These are phyloP conservation scores for Chaetogeoica ovagalla DNA, from an alignment of 2,888 invertebrate genomes.

Conservation along the genomic window DNA sequence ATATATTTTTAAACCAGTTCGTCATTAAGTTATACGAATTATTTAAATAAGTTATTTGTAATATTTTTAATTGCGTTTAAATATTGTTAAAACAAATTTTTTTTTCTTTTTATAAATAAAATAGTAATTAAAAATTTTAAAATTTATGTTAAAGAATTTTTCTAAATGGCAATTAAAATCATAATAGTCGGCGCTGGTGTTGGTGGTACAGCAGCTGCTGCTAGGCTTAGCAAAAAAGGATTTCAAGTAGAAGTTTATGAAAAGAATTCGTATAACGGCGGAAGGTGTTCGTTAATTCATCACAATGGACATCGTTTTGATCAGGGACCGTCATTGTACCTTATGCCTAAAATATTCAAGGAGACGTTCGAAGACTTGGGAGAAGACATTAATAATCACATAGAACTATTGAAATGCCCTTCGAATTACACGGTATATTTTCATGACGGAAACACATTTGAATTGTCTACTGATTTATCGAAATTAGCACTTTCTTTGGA, in stretches of 20 bases:
- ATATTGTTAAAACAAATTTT: too few relatives aligned
- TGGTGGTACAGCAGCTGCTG: slow-evolving; percentile 27
- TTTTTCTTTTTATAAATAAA: too few relatives aligned
- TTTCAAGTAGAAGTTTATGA: slow-evolving; percentile 36
- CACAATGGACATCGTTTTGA: slow-evolving; percentile 36
- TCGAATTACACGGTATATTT: slow-evolving; percentile 19
- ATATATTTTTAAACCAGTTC: too few relatives aligned
- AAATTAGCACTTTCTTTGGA: slow-evolving; percentile 12
- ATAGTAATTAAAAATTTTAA: too few relatives aligned
- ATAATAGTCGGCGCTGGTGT: slow-evolving; percentile 32
- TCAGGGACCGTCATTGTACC: slow-evolving; percentile 28
- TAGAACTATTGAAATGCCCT: slow-evolving; percentile 8
- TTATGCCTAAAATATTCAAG: slow-evolving; percentile 32
- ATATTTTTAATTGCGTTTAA: too few relatives aligned
- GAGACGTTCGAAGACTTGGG: slow-evolving; percentile 27
- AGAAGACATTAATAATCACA: slow-evolving; percentile 9
- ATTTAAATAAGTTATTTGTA: too few relatives aligned
- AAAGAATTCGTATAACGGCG: slow-evolving; percentile 30
- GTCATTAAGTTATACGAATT: too few relatives aligned
- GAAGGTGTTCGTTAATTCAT: slow-evolving; percentile 25
- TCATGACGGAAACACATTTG: slow-evolving; percentile 14
- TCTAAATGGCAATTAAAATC: slow-evolving; percentile 19
- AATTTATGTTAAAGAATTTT: slow-evolving; percentile 11
- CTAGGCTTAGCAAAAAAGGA: slow-evolving; percentile 39
- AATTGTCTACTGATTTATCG: background rate